A percentile compares a stretch with the other conserved stretches of the same genome.
Evolutionary conservation across 35 echinoderm and acorn worm genomes (phyloP).

Genomic region (Holothuria glaberrima): DNA sequence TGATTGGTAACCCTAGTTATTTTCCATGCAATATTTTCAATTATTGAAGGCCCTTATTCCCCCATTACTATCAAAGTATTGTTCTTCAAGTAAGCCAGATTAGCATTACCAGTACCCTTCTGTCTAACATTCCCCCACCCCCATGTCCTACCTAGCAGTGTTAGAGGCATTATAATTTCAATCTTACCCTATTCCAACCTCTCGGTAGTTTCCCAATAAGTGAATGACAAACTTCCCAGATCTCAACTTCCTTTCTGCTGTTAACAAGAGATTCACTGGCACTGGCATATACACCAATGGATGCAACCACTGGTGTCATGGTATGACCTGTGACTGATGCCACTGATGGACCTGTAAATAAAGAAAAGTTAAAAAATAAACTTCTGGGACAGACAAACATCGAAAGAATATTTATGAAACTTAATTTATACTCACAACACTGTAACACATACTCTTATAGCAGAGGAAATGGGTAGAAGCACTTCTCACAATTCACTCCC

Average conservation of each 20-base stretch:
- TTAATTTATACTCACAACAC: neutral
- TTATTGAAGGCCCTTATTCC: too few species aligned
- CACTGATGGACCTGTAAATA: constrained; percentile 77
- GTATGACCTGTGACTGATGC: constrained; percentile 78
- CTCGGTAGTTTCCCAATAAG: constrained; percentile 74
- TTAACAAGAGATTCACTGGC: constrained; percentile 75
- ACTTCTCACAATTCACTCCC: too few species aligned
- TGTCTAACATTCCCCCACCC: too few species aligned
- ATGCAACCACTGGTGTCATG: constrained; percentile 61
- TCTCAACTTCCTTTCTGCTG: constrained; percentile 80
- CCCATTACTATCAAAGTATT: too few species aligned
- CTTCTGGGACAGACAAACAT: neutral
- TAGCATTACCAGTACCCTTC: too few species aligned
- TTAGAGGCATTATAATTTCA: too few species aligned
- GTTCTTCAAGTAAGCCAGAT: too few species aligned
- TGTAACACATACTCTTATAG: neutral
- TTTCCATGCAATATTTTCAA: too few species aligned
- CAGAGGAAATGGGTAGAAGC: neutral
- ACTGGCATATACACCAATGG: constrained; percentile 85
- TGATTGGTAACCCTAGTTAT: too few species aligned
- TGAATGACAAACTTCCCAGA: constrained; percentile 94
- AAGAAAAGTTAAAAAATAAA: neutral
- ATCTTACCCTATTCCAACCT: constrained; percentile 95
- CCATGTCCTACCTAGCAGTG: too few species aligned
- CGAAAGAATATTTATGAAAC: neutral